Evolutionary conservation across 2,888 invertebrate species (phyloP).

Genomic region (Cremastobaeus sp.): DNA sequence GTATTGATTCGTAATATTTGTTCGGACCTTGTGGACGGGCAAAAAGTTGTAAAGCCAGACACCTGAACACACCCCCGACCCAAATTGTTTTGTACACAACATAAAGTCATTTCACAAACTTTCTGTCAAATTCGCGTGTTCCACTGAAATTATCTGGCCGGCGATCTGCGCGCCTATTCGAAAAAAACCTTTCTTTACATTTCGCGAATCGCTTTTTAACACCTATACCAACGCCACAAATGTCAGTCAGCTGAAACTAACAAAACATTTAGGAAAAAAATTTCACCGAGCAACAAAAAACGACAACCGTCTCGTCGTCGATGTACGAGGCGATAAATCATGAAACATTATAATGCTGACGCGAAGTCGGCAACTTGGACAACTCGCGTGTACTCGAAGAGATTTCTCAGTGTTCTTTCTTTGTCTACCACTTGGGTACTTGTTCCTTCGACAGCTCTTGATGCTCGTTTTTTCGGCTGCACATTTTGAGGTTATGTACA

Average conservation of each 20-base stretch:
- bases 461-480: too few relatives aligned
- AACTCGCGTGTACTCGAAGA: conserved; percentile 31
- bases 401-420: conserved; percentile 22
- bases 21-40: background rate
- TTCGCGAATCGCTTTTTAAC: conserved; percentile 44
- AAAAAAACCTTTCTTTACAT: conserved; percentile 45
- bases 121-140: conserved; percentile 27
- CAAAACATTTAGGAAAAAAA: conserved; percentile 35
- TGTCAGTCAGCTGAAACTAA: conserved; percentile 32
- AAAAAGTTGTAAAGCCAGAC: conserved; percentile 5
- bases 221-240: conserved; percentile 33
- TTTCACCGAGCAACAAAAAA: conserved; percentile 35
- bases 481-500: too few relatives aligned
- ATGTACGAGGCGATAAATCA: conserved; percentile 50
- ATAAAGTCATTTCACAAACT: conserved; percentile 35
- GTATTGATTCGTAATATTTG: background rate
- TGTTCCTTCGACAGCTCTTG: conserved; percentile 17
- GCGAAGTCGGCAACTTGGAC: conserved; percentile 41
- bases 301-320: conserved; percentile 21
- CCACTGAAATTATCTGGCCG: conserved; percentile 23
- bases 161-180: conserved; percentile 12
- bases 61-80: conserved; percentile 24
- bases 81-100: conserved; percentile 37
- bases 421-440: conserved; percentile 6
- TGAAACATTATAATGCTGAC: conserved; percentile 46